A percentile compares a stretch with the other conserved stretches of the same genome.
These are phyloP conservation scores for Nemopilema nomurai DNA, from an alignment of 30 jellyfish, hydroid and myxozoan genomes.

Conservation along the genomic window DNA sequence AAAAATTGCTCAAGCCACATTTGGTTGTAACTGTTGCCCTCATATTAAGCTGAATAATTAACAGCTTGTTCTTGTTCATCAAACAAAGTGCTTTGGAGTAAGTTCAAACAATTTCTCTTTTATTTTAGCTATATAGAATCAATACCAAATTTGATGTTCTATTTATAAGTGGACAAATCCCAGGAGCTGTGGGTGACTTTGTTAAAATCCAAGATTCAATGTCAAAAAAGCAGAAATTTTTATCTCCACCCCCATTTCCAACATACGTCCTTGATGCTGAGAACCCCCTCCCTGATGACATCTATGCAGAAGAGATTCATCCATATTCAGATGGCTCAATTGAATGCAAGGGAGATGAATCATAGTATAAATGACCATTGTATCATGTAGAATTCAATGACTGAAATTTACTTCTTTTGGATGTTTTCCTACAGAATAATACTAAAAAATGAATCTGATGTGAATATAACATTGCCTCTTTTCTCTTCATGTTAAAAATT, in stretches of 20 bases:
- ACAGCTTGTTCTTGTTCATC: too few species aligned
- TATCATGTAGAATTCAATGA: too few species aligned
- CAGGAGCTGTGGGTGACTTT: conserved; percentile 87
- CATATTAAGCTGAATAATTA: too few species aligned
- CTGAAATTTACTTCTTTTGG: too few species aligned
- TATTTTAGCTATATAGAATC: conserved; percentile 83
- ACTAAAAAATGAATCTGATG: too few species aligned
- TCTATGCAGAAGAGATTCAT: conserved; percentile 77
- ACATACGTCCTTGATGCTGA: conserved; percentile 63
- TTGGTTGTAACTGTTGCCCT: too few species aligned
- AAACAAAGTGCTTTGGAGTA: background rate
- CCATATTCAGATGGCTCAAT: conserved; percentile 67
- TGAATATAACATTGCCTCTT: too few species aligned
- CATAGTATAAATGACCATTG: background rate
- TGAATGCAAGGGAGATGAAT: conserved; percentile 43
- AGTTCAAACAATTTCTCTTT: background rate
- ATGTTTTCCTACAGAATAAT: too few species aligned
- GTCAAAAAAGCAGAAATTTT: conserved; percentile 23
- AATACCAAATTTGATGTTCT: conserved; percentile 85
- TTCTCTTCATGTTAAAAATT: too few species aligned
- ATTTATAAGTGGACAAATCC: conserved; percentile 87
- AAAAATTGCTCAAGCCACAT: too few species aligned
- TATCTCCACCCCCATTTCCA: conserved; percentile 77
- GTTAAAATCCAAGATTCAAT: conserved; percentile 74
- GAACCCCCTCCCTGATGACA: conserved; percentile 73